phyloP scores from a whole-genome alignment of 2,888 invertebrate species.

The Limnephilus marmoratus region DNA sequence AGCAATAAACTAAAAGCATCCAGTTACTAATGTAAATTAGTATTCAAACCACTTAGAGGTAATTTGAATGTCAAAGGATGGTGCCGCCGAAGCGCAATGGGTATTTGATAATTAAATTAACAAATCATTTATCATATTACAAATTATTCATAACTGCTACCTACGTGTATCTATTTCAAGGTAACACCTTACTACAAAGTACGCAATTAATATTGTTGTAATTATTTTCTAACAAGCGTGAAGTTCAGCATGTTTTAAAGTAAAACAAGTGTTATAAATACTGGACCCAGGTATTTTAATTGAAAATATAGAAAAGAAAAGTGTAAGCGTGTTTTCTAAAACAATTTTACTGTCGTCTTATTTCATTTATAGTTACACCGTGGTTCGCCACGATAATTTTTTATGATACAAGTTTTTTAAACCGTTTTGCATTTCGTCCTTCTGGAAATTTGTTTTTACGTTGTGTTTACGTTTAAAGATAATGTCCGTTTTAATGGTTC shows the following conservation, averaged over 20 bases:
- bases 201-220: not conserved
- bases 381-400: too few relatives aligned
- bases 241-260: not conserved
- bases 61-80: constrained; percentile 2
- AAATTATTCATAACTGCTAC: not conserved
- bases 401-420: too few relatives aligned
- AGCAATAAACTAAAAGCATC: constrained; percentile 9
- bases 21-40: not conserved
- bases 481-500: too few relatives aligned
- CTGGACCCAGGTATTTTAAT: not conserved
- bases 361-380: too few relatives aligned
- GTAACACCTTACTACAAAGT: not conserved
- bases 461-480: too few relatives aligned
- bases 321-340: not conserved
- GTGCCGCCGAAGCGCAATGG: not conserved
- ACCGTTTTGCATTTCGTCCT: too few relatives aligned
- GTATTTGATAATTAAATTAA: not conserved
- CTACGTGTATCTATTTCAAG: not conserved
- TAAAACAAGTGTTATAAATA: not conserved
- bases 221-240: not conserved
- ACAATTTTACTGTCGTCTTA: not conserved
- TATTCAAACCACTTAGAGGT: not conserved
- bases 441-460: too few relatives aligned
- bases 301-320: not conserved
- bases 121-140: not conserved